Evolutionary conservation across 2,797 vertebrate genomes (phyloP), one percentile per base, ranked within the genome.

Genomic region (Enteromius paludinosus): DNA sequence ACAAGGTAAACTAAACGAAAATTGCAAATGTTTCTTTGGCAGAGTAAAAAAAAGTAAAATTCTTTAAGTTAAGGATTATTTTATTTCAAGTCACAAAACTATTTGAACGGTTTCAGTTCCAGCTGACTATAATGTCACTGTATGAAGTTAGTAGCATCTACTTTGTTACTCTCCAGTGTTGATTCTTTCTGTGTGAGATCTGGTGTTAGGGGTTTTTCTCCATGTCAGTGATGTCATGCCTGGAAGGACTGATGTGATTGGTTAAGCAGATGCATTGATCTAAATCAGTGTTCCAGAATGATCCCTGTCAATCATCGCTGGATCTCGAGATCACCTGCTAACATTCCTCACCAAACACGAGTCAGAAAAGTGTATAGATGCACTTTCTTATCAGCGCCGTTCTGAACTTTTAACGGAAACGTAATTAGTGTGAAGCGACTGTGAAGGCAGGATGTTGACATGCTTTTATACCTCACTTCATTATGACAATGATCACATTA

Each of bases 391-490:
- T 71, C 69, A 20, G 25, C 3, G 2, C 18, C 6, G 25, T 71
- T 49, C 30, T 30, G 15, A 49, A 71, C 69, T 71, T 71, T 49
- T 49, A 71, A 71, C 5, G 0, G 3, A 71, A 71, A 20, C 12
- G 10, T 18, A 71, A 49, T 71, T 71, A 49, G 69, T 20, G 69
- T 71, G 69, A 30, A 71, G 18, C 0, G 69, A 71, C 69, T 20
- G 69, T 71, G 25, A 71, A 71, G 43, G 45, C 43, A 28, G 43
- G 17, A 30, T 71, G 25, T 5, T 12, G 43, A 30, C 43, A 30
- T 49, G 43, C 17, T 33, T 30, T 45, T 71, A 15, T 30, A 71
- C 49, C 69, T 71, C 43, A 11, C 25, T 71, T 71, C 45, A 49
- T 30, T 71, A 49, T 30, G 2, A 25, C 45, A 30, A 25, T 20